Base-by-base conservation (phyloP, 2,797 vertebrate species). In the Sebastes itinus region DNA sequence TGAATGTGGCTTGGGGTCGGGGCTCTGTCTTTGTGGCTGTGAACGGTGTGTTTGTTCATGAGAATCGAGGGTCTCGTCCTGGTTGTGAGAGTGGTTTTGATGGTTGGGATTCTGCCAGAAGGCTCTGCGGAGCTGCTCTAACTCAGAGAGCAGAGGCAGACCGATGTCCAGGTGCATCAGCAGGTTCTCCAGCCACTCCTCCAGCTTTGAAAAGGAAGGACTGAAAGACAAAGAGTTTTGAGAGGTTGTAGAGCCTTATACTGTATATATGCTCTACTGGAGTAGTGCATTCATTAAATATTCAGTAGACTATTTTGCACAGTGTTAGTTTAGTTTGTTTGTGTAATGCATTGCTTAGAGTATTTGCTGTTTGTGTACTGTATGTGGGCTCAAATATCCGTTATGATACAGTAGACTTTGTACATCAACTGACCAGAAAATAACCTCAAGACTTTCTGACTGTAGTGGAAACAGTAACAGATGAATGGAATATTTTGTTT, bases 121-220 rank as follows among this genome's bases (percentile, higher is more conserved):
- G 67, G 87, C 81, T 82, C 82, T 94, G 68, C 96, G 91, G 80
- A 98, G 91, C 66, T 97, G 96, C 63, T 98, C 97, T 84, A 99
- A 89, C 81, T 99, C 98, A 0, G 97, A 95, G 79, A 96, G 96
- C 68, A 99, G 90, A 0, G 97, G 97, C 61, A 98, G 92, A 62
- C 94, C 93, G 64, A 98, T 96, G 52, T 97, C 96, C 91, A 99
- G 84, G 92, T 98, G 97, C 97, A 98, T 97, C 87, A 93, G 92
- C 35, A 99, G 94, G 65, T 96, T 97, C 59, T 96, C 96, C 85
- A 99, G 93, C 97, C 97, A 99, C 86, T 98, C 97, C 64, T 98
- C 97, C 91, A 99, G 93, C 91, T 97, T 97, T 60, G 92, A 79
- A 81, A 99, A 99, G 62, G 96, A 94, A 0, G 97, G 97, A 81